Base-by-base conservation (phyloP, 2,113 vertebrate genomes). In the Actenoides lindsayi region DNA sequence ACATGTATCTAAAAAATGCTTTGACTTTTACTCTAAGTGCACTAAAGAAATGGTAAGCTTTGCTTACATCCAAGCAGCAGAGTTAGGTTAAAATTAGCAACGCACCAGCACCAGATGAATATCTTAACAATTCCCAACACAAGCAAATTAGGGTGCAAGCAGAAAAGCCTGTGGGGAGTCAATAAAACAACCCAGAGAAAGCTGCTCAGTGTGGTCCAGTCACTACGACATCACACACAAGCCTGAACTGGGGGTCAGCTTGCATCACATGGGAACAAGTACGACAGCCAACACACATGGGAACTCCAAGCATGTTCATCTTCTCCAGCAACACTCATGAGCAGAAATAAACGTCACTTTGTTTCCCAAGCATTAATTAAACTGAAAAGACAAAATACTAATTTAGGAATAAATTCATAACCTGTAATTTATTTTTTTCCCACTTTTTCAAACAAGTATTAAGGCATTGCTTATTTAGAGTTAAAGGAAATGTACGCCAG, bases 251-350 rank as follows among this genome's bases (percentile, higher is more conserved):
- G 18, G 0, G 6, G 53, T 17, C 69, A 18, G 59, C 14, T 24
- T 13, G 24, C 33, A 51, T n/a, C 60, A n/a, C 33, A 15, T 4
- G 1, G n/a, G 33, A 53, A 37, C 1, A 2, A 60, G 35, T 56
- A 8, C 2, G 1, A 16, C 2, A 28, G 73, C 35, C 8, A 73
- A 60, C 35, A 2, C 0, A 19, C 35, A 35, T 2, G 10, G 65
- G 74, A 70, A 68, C 54, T 33, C 56, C 35, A 12, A 39, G 65
- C 79, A 39, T n/a, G 33, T 27, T 35, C 75, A n/a, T 27, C 75
- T 70, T 37, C 87, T 48, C n/a, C 83, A 39, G 65, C 76, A 59
- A 60, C 80, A 70, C 51, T 75, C 75, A 62, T 15, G 6, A 42
- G 54, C 56, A 67, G 46, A 63, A 79, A 42, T 20, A 70, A 79